These are phyloP conservation scores for Lophotriccus pileatus DNA, from an alignment of 2,797 vertebrate species.

Conservation along the genomic window DNA sequence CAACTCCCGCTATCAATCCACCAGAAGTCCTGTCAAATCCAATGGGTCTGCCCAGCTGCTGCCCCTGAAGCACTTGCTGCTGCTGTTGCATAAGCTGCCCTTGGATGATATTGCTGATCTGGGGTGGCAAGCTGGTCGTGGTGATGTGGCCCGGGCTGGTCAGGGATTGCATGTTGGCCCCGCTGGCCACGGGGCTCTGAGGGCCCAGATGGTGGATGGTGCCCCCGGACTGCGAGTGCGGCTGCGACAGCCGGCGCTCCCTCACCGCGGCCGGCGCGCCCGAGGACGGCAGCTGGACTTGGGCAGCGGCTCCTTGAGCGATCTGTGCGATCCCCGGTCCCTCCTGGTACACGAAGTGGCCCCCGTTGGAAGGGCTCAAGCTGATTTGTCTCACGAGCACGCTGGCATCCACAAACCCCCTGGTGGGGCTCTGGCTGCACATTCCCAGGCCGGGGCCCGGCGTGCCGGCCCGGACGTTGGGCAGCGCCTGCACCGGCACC, in stretches of 20 bases:
- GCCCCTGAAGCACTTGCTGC: constrained; percentile 77
- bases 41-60: constrained; percentile 76
- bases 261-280: constrained; percentile 80
- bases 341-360: constrained; percentile 95
- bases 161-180: constrained; percentile 82
- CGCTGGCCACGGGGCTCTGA: constrained; percentile 88
- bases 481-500: constrained; percentile 79
- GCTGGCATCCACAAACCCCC: constrained; percentile 88
- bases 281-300: constrained; percentile 86
- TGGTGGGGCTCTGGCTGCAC: constrained; percentile 90
- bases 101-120: constrained; percentile 98
- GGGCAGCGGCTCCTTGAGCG: constrained; percentile 80
- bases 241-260: constrained; percentile 92
- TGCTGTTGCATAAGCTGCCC: constrained; percentile 89
- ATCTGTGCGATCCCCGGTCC: constrained; percentile 86
- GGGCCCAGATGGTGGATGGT: constrained; percentile 95
- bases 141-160: constrained; percentile 91
- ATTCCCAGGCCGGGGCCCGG: constrained; percentile 84
- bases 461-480: constrained; percentile 82
- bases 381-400: constrained; percentile 92
- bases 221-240: constrained; percentile 92
- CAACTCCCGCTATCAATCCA: constrained; percentile 83
- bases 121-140: constrained; percentile 92
- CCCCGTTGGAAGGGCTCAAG: constrained; percentile 84
- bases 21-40: constrained; percentile 86